These are phyloP conservation scores for Tiliacea citrago DNA, from an alignment of 2,888 invertebrate species.

Conservation along the genomic window DNA sequence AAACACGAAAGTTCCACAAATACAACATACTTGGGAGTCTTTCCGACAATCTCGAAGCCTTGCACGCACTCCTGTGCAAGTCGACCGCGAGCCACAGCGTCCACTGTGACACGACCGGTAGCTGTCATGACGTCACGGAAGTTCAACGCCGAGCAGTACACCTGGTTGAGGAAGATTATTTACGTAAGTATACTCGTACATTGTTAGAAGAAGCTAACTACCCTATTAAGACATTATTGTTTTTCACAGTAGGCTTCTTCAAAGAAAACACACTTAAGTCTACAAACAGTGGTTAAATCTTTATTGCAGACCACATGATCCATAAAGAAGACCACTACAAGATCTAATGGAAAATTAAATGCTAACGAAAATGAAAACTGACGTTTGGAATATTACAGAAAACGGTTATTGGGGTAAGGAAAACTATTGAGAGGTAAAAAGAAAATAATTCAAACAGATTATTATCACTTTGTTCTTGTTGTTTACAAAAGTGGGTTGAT, in stretches of 20 bases:
- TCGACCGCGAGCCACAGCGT: conserved; percentile 93
- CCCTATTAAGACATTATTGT: background rate
- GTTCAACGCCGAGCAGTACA: conserved; percentile 95
- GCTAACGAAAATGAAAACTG: background rate
- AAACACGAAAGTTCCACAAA: background rate
- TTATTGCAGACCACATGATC: too few relatives aligned
- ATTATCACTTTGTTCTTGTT: background rate
- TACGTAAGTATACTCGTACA: background rate
- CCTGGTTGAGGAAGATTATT: conserved; percentile 59
- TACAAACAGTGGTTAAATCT: too few relatives aligned
- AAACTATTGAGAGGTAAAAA: background rate
- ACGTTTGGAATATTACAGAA: background rate
- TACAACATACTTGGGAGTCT: conserved; percentile 83
- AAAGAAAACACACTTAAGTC: background rate
- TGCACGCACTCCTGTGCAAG: conserved; percentile 92
- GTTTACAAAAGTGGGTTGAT: background rate
- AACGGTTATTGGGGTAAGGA: background rate
- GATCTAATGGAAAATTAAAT: background rate
- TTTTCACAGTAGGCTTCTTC: background rate
- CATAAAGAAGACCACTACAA: background rate
- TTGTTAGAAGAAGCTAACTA: background rate
- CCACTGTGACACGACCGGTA: conserved; percentile 96
- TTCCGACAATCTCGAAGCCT: conserved; percentile 93
- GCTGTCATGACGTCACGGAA: conserved; percentile 99
- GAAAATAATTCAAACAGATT: background rate